Evolutionary conservation across 2,797 vertebrate species (phyloP), one percentile per base, ranked within the genome.

Genomic region (Acanthurus leucopareius): DNA sequence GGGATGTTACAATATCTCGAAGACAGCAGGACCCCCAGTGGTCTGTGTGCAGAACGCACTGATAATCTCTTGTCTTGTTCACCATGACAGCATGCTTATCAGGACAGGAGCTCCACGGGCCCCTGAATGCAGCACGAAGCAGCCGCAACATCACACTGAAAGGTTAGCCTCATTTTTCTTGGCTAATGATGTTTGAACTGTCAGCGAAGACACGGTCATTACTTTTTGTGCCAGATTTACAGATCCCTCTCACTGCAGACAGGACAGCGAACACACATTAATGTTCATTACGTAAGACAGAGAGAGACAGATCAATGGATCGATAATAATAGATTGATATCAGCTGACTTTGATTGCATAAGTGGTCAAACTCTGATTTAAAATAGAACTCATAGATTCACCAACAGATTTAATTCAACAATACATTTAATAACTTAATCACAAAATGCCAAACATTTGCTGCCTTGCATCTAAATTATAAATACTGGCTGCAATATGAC

Each of bases 31-130:
- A 85, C 77, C 83, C 72, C 67, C 58, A 47, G 65, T 49, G 65
- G 80, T 67, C 69, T 79, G 78, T 32, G 69, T 73, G 71, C 83
- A 87, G 75, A 48, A 51, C 40, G 58, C 54, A 44, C 85, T 54
- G 91, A 90, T 92, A 91, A 93, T 88, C 85, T 76, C 88, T 83
- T 80, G 83, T 83, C 82, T 2, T 74, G 84, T 91, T 90, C 73
- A 25, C 83, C 82, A 66, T 53, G 75, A 88, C 81, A 61, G 78
- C 52, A 1, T 75, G 86, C 86, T 93, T 94, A 94, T 94, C 93
- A 92, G 89, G 56, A 10, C 62, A 0, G 47, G 69, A 59, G 86
- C 79, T 28, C 45, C 32, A 2, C 0, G 38, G 78, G 57, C 83
- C 86, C 40, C 68, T 14, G 38, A 56, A 53, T 9, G 65, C 69